Conservation (phyloP, 2,888 invertebrate species). For the Dicycla oo region DNA sequence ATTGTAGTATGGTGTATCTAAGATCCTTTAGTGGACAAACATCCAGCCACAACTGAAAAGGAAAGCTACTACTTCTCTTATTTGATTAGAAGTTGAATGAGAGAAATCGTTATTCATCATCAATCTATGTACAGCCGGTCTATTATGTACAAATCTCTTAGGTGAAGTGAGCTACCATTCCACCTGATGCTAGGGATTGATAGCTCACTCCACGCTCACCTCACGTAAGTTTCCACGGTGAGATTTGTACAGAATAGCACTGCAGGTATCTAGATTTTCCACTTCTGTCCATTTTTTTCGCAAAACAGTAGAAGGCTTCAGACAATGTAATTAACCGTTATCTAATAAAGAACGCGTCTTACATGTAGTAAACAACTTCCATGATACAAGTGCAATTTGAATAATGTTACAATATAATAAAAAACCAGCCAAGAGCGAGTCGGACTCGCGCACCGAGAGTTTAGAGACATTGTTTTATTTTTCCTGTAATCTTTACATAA, state of each 20-base stretch:
- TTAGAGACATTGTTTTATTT: too few species aligned
- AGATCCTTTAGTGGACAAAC: constrained; percentile 74
- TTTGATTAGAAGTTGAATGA: constrained; percentile 72
- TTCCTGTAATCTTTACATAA: too few species aligned
- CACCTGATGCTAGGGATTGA: too few species aligned
- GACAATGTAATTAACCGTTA: background rate
- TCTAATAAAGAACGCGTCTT: constrained; percentile 21
- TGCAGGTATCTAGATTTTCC: constrained; percentile 59
- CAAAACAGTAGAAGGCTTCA: background rate
- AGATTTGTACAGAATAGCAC: too few species aligned
- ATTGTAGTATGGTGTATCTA: constrained; percentile 77
- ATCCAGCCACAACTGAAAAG: constrained; percentile 63
- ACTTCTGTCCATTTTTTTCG: background rate
- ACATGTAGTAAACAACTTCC: constrained; percentile 24
- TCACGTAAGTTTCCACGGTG: too few species aligned
- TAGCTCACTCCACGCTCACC: too few species aligned
- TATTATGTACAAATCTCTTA: too few species aligned
- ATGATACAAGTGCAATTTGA: background rate
- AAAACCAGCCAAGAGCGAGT: too few species aligned
- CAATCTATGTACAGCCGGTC: constrained; percentile 78
- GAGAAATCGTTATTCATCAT: constrained; percentile 72
- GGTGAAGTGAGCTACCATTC: too few species aligned
- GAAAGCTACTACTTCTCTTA: constrained; percentile 62
- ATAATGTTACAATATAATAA: background rate
- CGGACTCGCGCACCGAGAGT: too few species aligned